A percentile compares a stretch with the other conserved stretches of the same genome.
These are phyloP conservation scores for Fistularia tabacaria DNA, from an alignment of 2,797 vertebrate genomes.

Conservation along the genomic window DNA sequence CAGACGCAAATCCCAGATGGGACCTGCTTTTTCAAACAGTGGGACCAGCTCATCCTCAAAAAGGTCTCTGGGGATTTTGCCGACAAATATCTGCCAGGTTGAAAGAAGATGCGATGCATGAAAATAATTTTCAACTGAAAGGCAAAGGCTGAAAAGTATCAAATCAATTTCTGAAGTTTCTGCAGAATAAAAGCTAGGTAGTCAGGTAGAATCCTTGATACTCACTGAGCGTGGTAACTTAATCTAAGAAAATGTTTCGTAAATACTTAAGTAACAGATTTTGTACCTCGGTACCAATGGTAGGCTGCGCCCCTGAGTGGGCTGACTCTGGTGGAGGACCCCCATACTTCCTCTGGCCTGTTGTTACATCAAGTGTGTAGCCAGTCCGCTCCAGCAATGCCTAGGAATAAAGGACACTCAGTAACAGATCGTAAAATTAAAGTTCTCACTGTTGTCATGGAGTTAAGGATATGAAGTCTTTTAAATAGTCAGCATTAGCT, in stretches of 20 bases:
- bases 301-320: slow-evolving; percentile 91
- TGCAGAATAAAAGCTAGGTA: too few relatives aligned
- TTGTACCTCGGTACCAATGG: slow-evolving; percentile 94
- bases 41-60: slow-evolving; percentile 99
- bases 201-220: too few relatives aligned
- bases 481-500: not conserved
- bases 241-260: too few relatives aligned
- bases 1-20: slow-evolving; percentile 97
- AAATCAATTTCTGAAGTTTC: slow-evolving; percentile 49
- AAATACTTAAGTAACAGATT: slow-evolving; percentile 1
- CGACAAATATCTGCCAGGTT: slow-evolving; percentile 90
- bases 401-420: slow-evolving; percentile 22
- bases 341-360: slow-evolving; percentile 97
- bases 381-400: slow-evolving; percentile 94
- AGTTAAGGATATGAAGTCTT: not conserved
- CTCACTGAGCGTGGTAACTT: too few relatives aligned
- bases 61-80: slow-evolving; percentile 97
- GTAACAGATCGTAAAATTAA: not conserved
- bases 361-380: slow-evolving; percentile 98
- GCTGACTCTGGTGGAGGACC: slow-evolving; percentile 94
- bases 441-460: not conserved
- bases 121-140: not conserved
- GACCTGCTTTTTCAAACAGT: slow-evolving; percentile 97
- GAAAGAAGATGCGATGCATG: slow-evolving; percentile 10
- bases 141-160: slow-evolving; percentile 21